Evolutionary conservation across 1,140 invertebrate genomes (phyloP).

Genomic region (Acarapis woodi): DNA sequence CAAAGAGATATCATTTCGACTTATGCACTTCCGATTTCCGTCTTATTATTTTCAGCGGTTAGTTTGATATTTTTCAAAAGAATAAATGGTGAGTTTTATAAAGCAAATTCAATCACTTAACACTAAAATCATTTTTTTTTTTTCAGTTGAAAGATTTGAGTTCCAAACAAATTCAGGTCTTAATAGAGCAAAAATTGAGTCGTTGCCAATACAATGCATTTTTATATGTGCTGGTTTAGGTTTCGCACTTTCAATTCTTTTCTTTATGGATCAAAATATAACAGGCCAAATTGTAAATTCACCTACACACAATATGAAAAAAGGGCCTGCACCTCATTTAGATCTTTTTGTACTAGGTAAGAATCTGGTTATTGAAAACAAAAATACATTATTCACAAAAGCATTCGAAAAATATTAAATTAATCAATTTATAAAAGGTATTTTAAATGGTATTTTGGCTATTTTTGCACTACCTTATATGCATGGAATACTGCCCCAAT

Average conservation of each 20-base stretch:
- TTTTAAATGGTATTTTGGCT: conserved; percentile 4
- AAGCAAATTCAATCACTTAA: background rate
- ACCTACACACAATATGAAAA: conserved; percentile 19
- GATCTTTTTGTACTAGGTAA: conserved; percentile 15
- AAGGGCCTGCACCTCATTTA: conserved; percentile 11
- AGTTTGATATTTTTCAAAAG: conserved; percentile 18
- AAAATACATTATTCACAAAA: too few species aligned
- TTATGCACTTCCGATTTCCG: conserved; percentile 23
- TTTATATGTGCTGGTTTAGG: conserved; percentile 18
- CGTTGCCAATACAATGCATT: conserved; percentile 16
- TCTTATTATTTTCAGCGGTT: conserved; percentile 23
- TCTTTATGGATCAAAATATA: conserved; percentile 27
- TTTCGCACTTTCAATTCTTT: conserved; percentile 23
- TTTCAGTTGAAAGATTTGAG: conserved; percentile 20
- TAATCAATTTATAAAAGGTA: too few species aligned
- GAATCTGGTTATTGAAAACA: too few species aligned
- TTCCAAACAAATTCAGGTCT: conserved; percentile 20
- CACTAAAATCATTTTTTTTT: background rate
- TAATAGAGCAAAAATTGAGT: conserved; percentile 17
- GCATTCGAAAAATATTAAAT: too few species aligned
- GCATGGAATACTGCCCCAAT: conserved; percentile 10
- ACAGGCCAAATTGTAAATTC: conserved; percentile 23
- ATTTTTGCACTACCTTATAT: conserved; percentile 9
- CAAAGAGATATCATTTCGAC: conserved; percentile 23
- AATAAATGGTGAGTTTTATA: background rate